A percentile compares a stretch with the other conserved stretches of the same genome.
phyloP scores from a whole-genome alignment of 2,888 invertebrate genomes.

The Rhorus exstirpatorius region DNA sequence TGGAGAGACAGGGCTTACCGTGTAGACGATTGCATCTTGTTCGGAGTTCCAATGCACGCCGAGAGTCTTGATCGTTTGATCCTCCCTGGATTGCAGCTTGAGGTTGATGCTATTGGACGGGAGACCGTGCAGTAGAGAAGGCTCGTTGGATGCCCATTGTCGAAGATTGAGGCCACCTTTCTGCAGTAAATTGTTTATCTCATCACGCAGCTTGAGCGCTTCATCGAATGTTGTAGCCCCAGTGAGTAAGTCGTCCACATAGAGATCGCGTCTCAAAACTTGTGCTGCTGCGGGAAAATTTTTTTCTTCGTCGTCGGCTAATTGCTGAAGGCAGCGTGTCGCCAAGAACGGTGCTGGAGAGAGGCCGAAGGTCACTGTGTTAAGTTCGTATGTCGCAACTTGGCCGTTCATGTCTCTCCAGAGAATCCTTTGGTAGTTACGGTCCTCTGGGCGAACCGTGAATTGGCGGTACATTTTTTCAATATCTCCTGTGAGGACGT shows the following conservation, averaged over 20 bases:
- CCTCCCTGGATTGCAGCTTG: constrained; percentile 15
- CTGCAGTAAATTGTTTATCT: constrained; percentile 46
- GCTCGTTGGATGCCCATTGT: constrained; percentile 72
- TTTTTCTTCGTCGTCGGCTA: constrained; percentile 53
- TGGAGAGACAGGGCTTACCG: constrained; percentile 18
- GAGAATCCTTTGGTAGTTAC: constrained; percentile 76
- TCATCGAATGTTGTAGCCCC: constrained; percentile 53
- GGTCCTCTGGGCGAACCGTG: constrained; percentile 65
- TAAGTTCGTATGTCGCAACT: constrained; percentile 66
- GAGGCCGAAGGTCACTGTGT: constrained; percentile 76
- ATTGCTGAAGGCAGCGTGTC: constrained; percentile 58
- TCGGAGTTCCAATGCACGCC: constrained; percentile 50
- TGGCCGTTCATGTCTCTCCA: constrained; percentile 71
- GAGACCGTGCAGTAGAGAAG: constrained; percentile 3
- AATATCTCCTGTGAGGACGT: constrained; percentile 77
- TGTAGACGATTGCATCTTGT: constrained; percentile 34
- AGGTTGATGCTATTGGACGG: constrained; percentile 32
- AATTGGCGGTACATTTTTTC: constrained; percentile 79
- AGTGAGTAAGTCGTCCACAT: constrained; percentile 67
- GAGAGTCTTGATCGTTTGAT: constrained; percentile 51
- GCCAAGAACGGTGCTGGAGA: constrained; percentile 75
- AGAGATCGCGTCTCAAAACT: constrained; percentile 57
- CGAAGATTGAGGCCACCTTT: constrained; percentile 59
- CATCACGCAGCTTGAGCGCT: constrained; percentile 45
- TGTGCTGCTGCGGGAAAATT: constrained; percentile 42